A percentile compares a stretch with the other conserved stretches of the same genome.
These are phyloP conservation scores for Callosobruchus maculatus DNA, from an alignment of 2,888 invertebrate genomes.

Conservation along the genomic window DNA sequence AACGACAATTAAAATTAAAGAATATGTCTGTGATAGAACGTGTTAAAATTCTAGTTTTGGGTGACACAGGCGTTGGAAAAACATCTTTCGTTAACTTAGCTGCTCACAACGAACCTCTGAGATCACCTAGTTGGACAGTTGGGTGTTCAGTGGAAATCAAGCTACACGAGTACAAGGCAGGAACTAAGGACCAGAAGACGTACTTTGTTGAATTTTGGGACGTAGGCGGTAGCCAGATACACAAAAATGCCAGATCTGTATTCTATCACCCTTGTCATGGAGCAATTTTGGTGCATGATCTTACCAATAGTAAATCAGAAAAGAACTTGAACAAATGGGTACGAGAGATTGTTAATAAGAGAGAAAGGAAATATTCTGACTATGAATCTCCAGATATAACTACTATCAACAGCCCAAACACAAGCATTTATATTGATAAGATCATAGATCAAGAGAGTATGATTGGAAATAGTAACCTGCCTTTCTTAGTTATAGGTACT, in stretches of 20 bases:
- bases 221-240: slow-evolving; percentile 91
- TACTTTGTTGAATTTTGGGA: slow-evolving; percentile 97
- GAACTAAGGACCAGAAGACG: slow-evolving; percentile 84
- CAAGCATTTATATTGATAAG: slow-evolving; percentile 2
- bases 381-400: not conserved
- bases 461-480: slow-evolving; percentile 78
- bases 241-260: slow-evolving; percentile 87
- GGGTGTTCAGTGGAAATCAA: slow-evolving; percentile 96
- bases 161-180: slow-evolving; percentile 91
- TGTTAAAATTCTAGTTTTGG: slow-evolving; percentile 86
- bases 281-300: slow-evolving; percentile 92
- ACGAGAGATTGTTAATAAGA: slow-evolving; percentile 55
- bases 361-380: slow-evolving; percentile 19
- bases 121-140: slow-evolving; percentile 91
- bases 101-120: slow-evolving; percentile 80
- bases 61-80: slow-evolving; percentile 95
- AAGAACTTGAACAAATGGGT: slow-evolving; percentile 92
- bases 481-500: slow-evolving; percentile 84
- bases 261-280: slow-evolving; percentile 95
- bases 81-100: slow-evolving; percentile 90
- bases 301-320: slow-evolving; percentile 94
- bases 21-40: slow-evolving; percentile 80
- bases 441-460: slow-evolving; percentile 80
- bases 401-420: slow-evolving; percentile 5
- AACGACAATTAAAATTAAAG: too few species aligned